These are phyloP conservation scores for Tragopan temminckii DNA, from an alignment of 2,797 vertebrate genomes.

Conservation along the genomic window DNA sequence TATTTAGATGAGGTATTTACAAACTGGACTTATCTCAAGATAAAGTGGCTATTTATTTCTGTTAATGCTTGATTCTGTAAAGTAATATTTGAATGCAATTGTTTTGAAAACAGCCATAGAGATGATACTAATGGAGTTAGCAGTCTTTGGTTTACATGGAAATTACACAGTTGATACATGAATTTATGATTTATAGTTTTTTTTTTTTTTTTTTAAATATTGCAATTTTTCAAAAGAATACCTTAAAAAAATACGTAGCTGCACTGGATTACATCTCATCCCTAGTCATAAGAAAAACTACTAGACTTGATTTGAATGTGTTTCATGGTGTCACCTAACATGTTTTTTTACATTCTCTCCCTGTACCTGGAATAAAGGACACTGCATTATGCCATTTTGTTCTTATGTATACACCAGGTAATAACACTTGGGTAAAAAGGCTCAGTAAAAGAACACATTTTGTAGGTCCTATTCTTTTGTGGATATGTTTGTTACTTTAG, in stretches of 20 bases:
- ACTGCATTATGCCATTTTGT: background rate
- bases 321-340: background rate
- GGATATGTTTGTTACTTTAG: background rate
- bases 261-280: background rate
- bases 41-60: background rate
- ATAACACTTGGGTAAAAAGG: background rate
- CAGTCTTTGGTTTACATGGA: background rate
- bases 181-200: background rate
- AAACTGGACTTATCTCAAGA: background rate
- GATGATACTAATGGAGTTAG: background rate
- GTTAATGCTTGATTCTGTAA: background rate
- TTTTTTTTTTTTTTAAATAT: background rate
- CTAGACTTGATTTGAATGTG: background rate
- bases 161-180: background rate
- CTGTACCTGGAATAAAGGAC: background rate
- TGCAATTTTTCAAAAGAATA: background rate
- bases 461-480: background rate
- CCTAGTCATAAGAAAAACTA: background rate
- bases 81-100: background rate
- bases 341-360: background rate
- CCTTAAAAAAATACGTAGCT: background rate
- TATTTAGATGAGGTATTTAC: background rate
- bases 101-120: background rate
- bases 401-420: background rate
- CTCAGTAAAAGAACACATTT: background rate